Conservation (phyloP, 2,797 vertebrate genomes). For the Mus minutoides region DNA sequence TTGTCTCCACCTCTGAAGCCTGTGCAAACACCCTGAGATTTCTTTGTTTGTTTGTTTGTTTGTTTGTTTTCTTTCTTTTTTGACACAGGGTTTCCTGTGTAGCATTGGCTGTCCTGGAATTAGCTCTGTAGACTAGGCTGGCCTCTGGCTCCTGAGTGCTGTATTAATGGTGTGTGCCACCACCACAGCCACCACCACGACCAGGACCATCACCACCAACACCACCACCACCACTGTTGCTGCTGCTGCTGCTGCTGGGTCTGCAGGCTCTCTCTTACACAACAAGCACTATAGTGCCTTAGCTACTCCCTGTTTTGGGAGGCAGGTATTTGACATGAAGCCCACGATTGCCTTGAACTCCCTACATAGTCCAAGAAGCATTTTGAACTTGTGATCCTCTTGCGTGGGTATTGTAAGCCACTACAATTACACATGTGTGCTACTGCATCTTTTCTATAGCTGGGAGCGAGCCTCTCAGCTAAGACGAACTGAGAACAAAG, state of each 20-base stretch:
- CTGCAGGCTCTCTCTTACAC: background rate
- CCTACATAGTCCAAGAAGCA: no score
- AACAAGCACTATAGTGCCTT: background rate
- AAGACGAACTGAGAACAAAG: constrained; percentile 1
- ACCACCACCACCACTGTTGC: no score
- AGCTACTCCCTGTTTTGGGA: background rate
- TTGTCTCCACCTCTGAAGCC: background rate
- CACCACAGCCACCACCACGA: background rate
- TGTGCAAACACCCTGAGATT: background rate
- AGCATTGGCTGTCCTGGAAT: background rate
- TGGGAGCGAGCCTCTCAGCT: background rate
- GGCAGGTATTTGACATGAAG: background rate
- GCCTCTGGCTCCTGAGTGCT: background rate
- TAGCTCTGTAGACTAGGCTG: background rate
- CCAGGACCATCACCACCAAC: no score
- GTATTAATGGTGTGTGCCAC: background rate
- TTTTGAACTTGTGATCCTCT: background rate
- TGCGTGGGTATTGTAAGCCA: background rate
- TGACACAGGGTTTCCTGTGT: background rate
- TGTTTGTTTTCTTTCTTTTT: background rate
- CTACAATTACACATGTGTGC: background rate
- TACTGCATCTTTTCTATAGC: background rate
- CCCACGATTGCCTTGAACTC: background rate
- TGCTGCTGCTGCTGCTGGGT: no score
- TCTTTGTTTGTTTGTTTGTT: background rate